Base-by-base conservation (phyloP, 2,113 vertebrate species). In the Brachypteracias leptosomus region DNA sequence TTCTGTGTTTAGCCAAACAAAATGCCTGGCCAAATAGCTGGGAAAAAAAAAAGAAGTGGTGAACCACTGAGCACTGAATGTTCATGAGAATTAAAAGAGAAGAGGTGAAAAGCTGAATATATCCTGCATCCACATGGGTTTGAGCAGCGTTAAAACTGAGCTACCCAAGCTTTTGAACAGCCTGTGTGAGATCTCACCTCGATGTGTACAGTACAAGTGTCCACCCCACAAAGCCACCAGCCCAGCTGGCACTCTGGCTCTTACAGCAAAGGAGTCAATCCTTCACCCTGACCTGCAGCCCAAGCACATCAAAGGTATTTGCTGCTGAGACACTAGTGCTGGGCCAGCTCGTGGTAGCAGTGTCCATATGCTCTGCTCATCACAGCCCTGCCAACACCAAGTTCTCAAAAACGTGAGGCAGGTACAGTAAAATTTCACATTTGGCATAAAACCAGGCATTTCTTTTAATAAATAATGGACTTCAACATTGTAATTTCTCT, bases 101-200 rank as follows among this genome's bases (percentile, higher is more conserved):
- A 58, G 74, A 79, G 81, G 57, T 54, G 46, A 93, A 96, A 96
- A 93, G 33, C 88, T 33, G 3, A 86, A 86, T 75, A 74, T 88
- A 91, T 63, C 79, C 75, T 75, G 18, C 63, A 90, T 36, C 79
- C 67, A 82, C 74, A 31, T 26, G 5, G 0, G 71, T 73, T 66
- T 77, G 82, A 94, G 85, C 71, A 86, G 79, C 55, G 88, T 66
- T 85, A 85, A 94, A 90, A 93, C 38, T n/a, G n/a, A n/a, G n/a
- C n/a, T n/a, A n/a, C n/a, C n/a, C n/a, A n/a, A n/a, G n/a, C 68
- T 88, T 92, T 59, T 88, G 92, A 96, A 96, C 88, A 96, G 93
- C 85, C 85, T 95, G 95, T 75, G 15, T 92, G 92, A 95, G 88
- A 96, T 96, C 93, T 95, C 96, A 95, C 92, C 92, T 94, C 92